These are phyloP conservation scores for Sinella curviseta DNA, from an alignment of 1,140 invertebrate genomes.

Conservation along the genomic window DNA sequence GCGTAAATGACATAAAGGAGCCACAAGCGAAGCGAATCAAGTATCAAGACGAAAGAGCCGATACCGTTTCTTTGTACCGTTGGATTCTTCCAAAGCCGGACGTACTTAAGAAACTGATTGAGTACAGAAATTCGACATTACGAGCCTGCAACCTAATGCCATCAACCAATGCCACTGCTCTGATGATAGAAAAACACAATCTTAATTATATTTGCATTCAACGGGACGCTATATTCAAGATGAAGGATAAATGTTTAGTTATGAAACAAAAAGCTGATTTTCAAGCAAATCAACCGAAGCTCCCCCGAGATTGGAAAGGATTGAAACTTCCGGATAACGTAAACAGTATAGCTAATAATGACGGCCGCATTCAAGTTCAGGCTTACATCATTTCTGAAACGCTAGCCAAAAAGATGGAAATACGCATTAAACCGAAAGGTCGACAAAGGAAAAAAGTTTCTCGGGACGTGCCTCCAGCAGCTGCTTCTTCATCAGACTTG, in stretches of 20 bases:
- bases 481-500: too few relatives aligned
- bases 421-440: slow-evolving; percentile 18
- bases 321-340: too few relatives aligned
- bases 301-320: too few relatives aligned
- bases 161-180: neutral
- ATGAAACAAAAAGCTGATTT: too few relatives aligned
- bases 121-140: neutral
- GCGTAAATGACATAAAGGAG: neutral
- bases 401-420: neutral
- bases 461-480: neutral
- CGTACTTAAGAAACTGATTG: neutral
- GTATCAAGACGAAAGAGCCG: neutral
- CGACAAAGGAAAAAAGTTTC: neutral
- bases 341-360: too few relatives aligned
- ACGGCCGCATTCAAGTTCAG: neutral
- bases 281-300: too few relatives aligned
- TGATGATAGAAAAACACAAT: neutral
- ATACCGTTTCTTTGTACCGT: neutral
- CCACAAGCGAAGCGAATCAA: neutral
- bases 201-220: neutral
- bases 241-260: too few relatives aligned
- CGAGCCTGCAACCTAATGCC: neutral
- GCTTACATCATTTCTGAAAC: slow-evolving; percentile 24
- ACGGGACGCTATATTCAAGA: too few relatives aligned
- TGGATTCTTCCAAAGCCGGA: neutral